Evolutionary conservation across 2,797 vertebrate genomes (phyloP).

Genomic region (Pygocentrus nattereri): DNA sequence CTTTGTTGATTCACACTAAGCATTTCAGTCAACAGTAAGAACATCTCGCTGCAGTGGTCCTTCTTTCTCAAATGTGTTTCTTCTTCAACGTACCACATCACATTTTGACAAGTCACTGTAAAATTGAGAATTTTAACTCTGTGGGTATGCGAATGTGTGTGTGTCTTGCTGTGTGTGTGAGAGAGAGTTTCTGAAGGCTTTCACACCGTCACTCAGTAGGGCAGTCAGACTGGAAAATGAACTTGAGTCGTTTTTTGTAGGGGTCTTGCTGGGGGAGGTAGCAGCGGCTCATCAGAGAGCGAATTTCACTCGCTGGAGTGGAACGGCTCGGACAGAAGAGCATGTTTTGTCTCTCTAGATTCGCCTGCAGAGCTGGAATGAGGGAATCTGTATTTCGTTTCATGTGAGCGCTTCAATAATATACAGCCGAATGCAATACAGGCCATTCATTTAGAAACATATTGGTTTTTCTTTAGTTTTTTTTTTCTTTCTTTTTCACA

Average conservation of each 20-base stretch:
- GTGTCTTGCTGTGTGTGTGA: constrained; percentile 24
- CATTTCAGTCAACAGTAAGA: not conserved
- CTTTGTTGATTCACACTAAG: constrained; percentile 3
- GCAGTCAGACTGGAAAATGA: constrained; percentile 54
- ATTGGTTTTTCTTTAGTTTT: constrained; percentile 19
- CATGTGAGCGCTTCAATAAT: constrained; percentile 54
- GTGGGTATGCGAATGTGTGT: not conserved
- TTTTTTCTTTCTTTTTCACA: not conserved
- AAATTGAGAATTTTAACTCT: constrained; percentile 16
- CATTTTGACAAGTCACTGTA: constrained; percentile 28
- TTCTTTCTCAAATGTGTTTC: constrained; percentile 7
- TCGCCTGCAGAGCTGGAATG: constrained; percentile 31
- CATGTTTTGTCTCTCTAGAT: constrained; percentile 54
- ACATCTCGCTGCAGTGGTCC: not conserved
- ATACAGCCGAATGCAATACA: constrained; percentile 47
- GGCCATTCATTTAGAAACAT: constrained; percentile 45
- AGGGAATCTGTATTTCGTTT: constrained; percentile 56
- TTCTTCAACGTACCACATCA: constrained; percentile 13
- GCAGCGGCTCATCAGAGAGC: constrained; percentile 50
- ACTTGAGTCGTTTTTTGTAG: constrained; percentile 42
- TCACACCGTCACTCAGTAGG: constrained; percentile 48
- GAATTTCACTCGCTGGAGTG: constrained; percentile 54
- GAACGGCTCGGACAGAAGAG: constrained; percentile 56
- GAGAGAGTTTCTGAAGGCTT: constrained; percentile 31
- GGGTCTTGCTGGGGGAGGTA: constrained; percentile 41